These are phyloP conservation scores for Brachyptera putata DNA, from an alignment of 2,888 invertebrate species.

Conservation along the genomic window DNA sequence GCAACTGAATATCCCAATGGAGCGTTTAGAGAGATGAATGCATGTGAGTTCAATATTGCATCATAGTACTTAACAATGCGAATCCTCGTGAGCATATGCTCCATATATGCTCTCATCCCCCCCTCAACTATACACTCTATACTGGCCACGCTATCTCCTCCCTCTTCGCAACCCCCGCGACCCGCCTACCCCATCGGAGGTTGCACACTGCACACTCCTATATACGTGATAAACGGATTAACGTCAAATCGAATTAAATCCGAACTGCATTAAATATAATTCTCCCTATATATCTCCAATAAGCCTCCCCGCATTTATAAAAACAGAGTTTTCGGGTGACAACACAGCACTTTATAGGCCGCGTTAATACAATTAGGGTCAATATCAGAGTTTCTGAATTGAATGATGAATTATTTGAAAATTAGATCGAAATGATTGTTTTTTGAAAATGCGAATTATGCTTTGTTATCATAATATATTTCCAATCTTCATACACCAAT, in stretches of 20 bases:
- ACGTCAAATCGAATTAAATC: constrained; percentile 34
- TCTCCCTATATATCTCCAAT: too few relatives aligned
- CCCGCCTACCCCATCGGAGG: neutral
- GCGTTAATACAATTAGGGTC: too few relatives aligned
- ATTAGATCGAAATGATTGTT: too few relatives aligned
- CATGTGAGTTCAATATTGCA: constrained; percentile 13
- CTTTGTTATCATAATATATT: too few relatives aligned
- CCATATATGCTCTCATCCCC: neutral
- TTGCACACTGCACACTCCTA: constrained; percentile 4
- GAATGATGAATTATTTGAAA: too few relatives aligned
- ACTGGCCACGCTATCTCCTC: too few relatives aligned
- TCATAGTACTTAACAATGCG: constrained; percentile 11
- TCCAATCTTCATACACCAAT: too few relatives aligned
- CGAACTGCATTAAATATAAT: constrained; percentile 28
- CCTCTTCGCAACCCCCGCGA: too few relatives aligned
- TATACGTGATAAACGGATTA: constrained; percentile 33
- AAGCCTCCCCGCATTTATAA: neutral
- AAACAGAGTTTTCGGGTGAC: neutral
- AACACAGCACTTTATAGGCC: too few relatives aligned
- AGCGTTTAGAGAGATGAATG: constrained; percentile 8
- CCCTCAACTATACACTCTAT: neutral
- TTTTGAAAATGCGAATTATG: too few relatives aligned
- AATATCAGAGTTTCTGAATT: too few relatives aligned
- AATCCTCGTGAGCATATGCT: constrained; percentile 4
- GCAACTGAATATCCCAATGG: neutral